Evolutionary conservation across 92 coral and sea anemone species (phyloP), one percentile per base, ranked within the genome.

Genomic region (Epizoanthus scotinus): DNA sequence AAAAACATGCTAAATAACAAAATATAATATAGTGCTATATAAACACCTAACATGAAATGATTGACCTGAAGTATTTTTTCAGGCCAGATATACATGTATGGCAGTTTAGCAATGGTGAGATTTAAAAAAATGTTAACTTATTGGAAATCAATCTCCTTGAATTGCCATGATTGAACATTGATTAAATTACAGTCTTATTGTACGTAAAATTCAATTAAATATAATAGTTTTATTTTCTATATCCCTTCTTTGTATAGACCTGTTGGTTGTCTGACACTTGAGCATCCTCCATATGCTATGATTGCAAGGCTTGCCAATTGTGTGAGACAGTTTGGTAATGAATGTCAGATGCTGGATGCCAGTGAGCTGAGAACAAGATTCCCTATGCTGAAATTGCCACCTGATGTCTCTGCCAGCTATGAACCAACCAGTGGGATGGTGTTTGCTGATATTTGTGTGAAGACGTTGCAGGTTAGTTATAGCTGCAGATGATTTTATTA

Each of bases 351-450:
- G 10, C 77, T 92, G 26, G 54, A 87, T 57, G 80, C 84, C 24
- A 84, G 79, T 5, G 94, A 90, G 6, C 73, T 90, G 17, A 87
- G 31, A 58, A 90, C 75, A 24, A 86, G 78, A 38, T 92, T 86
- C 63, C 97, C 94, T 4, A 82, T 79, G 60, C 70, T 92, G 20
- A 79, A 70, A 44, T 68, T 87, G 3, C 77, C 87, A 25, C 49
- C 86, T 13, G 71, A 77, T 47, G 86, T 85, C 84, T 49, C 47
- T 50, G 94, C 90, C 2, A 78, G 85, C 13, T 77, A 87, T 66
- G 97, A 92, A 64, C 90, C 94, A 9, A 36, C 58, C 15, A 85
- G 94, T 84, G 97, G 97, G 49, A 85, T 87, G 54, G 69, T 92
- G 12, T 70, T 80, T 36, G 97, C 97, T 15, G 84, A 82, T 78